These are phyloP conservation scores for Drosophila acutilabella DNA, from an alignment of 2,888 invertebrate species.

Conservation along the genomic window DNA sequence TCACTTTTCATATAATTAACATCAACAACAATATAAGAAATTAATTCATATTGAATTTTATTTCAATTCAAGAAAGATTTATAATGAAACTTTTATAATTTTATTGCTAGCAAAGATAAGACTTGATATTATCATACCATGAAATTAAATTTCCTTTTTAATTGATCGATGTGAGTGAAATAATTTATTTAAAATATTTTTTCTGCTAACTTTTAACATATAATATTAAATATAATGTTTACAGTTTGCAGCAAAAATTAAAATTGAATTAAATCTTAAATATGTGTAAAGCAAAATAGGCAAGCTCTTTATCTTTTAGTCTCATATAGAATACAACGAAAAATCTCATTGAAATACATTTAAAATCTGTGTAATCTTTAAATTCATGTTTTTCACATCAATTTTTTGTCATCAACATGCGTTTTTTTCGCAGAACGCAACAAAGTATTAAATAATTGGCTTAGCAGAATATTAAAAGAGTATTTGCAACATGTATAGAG, in stretches of 20 bases:
- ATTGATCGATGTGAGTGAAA: too few species aligned
- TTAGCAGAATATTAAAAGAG: neutral
- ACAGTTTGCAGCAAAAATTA: too few species aligned
- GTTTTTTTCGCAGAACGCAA: neutral
- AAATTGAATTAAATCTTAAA: too few species aligned
- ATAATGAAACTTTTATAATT: neutral
- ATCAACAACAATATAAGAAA: neutral
- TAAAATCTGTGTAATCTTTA: neutral
- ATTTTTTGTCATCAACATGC: neutral
- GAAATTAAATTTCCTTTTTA: too few species aligned
- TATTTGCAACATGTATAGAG: neutral
- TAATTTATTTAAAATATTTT: too few species aligned
- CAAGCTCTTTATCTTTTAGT: neutral
- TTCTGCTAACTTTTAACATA: too few species aligned
- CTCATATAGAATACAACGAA: too few species aligned
- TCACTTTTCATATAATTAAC: conserved; percentile 44
- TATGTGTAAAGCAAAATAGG: too few species aligned
- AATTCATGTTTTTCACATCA: neutral
- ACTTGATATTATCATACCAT: too few species aligned
- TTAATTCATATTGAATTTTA: neutral
- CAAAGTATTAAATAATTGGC: neutral
- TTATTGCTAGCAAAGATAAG: too few species aligned
- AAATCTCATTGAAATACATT: too few species aligned
- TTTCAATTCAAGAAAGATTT: neutral
- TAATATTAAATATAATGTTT: too few species aligned